Evolutionary conservation across 2,888 invertebrate species (phyloP), one percentile per base, ranked within the genome.

Genomic region (Bursaphelenchus okinawaensis): DNA sequence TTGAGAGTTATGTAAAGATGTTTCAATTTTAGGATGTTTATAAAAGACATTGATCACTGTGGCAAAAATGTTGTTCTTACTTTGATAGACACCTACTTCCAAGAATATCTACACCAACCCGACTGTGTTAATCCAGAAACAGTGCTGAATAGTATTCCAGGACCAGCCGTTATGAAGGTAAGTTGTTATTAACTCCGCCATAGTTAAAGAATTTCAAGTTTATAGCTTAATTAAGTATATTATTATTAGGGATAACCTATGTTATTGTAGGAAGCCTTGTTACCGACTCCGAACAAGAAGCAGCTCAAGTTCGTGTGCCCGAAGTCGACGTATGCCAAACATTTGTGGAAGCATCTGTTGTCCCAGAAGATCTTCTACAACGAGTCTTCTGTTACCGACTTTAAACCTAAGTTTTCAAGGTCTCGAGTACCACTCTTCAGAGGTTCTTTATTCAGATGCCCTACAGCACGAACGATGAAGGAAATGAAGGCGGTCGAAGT

Each of bases 291-390:
- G 23, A 73, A 63, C 54, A 70, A 66, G 69, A 81, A 82, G 67
- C 80, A 83, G 24, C 90, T 94, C 70, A 94, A 95, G 19, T 95
- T 93, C 86, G 92, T 93, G 84, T 95, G 95, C 85, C 90, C 91
- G 63, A 90, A 91, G 74, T 90, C 91, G 55, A 89, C 91, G 52
- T 90, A 92, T 61, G 94, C 94, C 83, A 89, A 93, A 74, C 93
- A 95, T 85, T 89, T 96, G 69, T 96, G 95, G 95, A 89, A 91
- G 83, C 93, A 93, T 86, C 93, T 94, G 56, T 91, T 95, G 74
- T 94, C 95, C 83, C 95, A 95, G 86, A 92, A 94, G 89, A 87
- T 94, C 74, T 96, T 96, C 86, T 96, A 93, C 85, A 95, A 94
- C 55, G 75, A 71, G 60, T 56, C 69, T 19, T 63, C 60, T 7